phyloP scores from a whole-genome alignment of 2,888 invertebrate species.

The Seira musarum region DNA sequence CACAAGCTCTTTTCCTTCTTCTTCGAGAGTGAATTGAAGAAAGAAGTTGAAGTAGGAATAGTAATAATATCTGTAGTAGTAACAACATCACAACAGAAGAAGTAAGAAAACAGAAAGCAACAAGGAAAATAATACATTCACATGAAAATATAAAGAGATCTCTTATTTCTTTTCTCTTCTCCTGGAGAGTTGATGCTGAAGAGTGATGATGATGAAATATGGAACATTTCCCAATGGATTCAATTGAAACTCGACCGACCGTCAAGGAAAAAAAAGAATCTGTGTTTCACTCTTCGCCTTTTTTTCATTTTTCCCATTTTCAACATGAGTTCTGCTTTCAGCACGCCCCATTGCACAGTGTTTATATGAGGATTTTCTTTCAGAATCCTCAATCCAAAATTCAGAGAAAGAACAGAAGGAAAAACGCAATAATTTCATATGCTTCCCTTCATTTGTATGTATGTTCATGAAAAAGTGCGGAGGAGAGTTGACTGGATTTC shows the following conservation, averaged over 20 bases:
- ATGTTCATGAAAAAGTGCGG: not conserved
- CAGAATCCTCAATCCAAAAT: not conserved
- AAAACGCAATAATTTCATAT: not conserved
- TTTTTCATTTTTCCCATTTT: conserved; percentile 16
- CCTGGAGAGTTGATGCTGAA: not conserved
- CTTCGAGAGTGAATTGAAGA: not conserved
- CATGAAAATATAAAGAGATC: conserved; percentile 9
- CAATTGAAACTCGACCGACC: conserved; percentile 48
- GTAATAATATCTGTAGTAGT: not conserved
- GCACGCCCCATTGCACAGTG: conserved; percentile 46
- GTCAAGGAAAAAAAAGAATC: not conserved
- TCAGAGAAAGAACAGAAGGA: not conserved
- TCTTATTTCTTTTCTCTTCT: not conserved
- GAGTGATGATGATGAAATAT: conserved; percentile 55
- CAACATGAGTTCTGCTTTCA: conserved; percentile 49
- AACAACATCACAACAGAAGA: not conserved
- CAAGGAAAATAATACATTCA: conserved; percentile 6
- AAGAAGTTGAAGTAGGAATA: not conserved
- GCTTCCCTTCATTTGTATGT: conserved; percentile 1
- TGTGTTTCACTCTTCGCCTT: not conserved
- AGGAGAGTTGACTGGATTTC: not conserved
- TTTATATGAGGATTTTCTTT: not conserved
- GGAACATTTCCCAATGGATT: conserved; percentile 60
- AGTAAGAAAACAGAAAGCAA: not conserved
- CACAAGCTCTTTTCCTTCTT: no score